Percentiles rank a stretch among this genome's conserved stretches.
Evolutionary conservation across 53 echinoderm and acorn worm species (phyloP).

Genomic region (Temnopleurus reevesii): DNA sequence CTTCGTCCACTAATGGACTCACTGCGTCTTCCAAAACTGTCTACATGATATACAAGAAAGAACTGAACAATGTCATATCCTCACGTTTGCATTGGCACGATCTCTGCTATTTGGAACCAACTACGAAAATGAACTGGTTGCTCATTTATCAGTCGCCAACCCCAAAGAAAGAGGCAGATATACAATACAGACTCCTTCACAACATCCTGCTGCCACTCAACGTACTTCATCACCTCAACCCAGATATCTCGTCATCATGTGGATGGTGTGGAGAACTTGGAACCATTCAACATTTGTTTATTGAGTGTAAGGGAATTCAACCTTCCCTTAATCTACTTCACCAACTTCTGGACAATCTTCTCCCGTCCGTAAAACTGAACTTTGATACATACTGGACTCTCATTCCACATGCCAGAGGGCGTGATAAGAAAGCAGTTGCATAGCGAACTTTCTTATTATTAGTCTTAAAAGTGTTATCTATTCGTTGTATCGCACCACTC

Average conservation of each 20-base stretch:
- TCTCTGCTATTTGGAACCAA: background rate
- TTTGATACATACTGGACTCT: too few relatives aligned
- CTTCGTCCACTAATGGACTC: background rate
- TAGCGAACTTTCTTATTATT: background rate
- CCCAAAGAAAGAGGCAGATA: too few relatives aligned
- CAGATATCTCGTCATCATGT: background rate
- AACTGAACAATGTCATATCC: background rate
- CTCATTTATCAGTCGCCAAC: too few relatives aligned
- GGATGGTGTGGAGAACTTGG: conserved; percentile 35
- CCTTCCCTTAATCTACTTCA: too few relatives aligned
- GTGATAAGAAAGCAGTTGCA: background rate
- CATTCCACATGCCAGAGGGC: background rate
- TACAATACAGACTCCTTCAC: too few relatives aligned
- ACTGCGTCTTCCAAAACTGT: background rate
- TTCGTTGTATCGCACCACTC: too few relatives aligned
- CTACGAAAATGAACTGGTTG: background rate
- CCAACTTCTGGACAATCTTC: too few relatives aligned
- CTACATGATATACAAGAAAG: background rate
- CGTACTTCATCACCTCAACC: conserved; percentile 13
- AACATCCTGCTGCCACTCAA: too few relatives aligned
- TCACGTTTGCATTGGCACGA: background rate
- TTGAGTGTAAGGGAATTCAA: too few relatives aligned
- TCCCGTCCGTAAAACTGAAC: too few relatives aligned
- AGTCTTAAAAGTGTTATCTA: background rate
- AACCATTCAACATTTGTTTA: too few relatives aligned